These are phyloP conservation scores for Abramis brama DNA, from an alignment of 2,113 vertebrate species.

Conservation along the genomic window DNA sequence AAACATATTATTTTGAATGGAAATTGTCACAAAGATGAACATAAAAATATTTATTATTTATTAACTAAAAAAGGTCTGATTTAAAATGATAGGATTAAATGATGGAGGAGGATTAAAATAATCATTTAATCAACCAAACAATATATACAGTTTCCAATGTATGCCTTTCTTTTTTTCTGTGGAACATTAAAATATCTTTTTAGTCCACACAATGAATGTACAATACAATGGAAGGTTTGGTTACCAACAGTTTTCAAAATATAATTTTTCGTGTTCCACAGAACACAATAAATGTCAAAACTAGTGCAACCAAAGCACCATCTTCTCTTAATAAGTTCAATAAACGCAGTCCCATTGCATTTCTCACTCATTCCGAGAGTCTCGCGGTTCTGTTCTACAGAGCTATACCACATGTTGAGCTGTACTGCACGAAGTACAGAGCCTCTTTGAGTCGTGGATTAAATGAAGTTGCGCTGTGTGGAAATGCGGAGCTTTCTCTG, in stretches of 20 bases:
- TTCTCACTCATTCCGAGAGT: background rate
- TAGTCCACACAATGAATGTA: background rate
- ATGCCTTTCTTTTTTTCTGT: background rate
- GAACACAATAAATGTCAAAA: background rate
- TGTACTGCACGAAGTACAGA: background rate
- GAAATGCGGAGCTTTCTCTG: conserved; percentile 20
- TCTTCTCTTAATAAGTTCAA: conserved; percentile 3
- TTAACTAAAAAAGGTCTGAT: background rate
- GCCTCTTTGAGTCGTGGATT: background rate
- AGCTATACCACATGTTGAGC: conserved; percentile 25
- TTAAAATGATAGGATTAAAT: background rate
- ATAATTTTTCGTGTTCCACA: background rate
- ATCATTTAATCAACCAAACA: background rate
- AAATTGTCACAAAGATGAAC: background rate
- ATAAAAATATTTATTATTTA: too few relatives aligned
- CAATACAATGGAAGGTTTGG: background rate
- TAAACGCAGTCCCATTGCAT: background rate
- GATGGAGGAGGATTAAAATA: too few relatives aligned
- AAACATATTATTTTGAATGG: background rate
- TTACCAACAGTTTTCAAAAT: background rate
- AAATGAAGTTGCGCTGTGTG: conserved; percentile 26
- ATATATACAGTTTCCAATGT: background rate
- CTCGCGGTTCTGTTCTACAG: background rate
- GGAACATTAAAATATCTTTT: background rate
- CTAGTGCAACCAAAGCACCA: background rate